Evolutionary conservation across 1,140 invertebrate species (phyloP).

Genomic region (Pristionchus pacificus): DNA sequence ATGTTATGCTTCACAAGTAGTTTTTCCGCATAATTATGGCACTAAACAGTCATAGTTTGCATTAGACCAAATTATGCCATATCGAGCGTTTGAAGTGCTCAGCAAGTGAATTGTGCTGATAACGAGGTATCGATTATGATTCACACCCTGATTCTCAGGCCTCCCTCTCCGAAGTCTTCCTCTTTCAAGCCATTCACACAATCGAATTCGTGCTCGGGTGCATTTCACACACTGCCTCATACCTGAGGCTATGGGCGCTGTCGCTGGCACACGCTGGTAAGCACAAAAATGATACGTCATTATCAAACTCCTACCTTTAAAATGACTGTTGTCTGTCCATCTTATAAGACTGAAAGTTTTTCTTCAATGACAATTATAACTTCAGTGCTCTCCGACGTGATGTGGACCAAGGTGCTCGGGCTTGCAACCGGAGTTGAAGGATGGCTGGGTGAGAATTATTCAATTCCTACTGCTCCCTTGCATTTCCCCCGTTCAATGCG

Average conservation of each 20-base stretch:
- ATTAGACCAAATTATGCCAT: too few species aligned
- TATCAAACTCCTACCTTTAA: too few species aligned
- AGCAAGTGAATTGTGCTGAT: too few species aligned
- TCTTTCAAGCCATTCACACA: constrained; percentile 84
- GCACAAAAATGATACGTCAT: constrained; percentile 52
- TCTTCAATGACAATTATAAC: constrained; percentile 6
- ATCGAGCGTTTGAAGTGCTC: too few species aligned
- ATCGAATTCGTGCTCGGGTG: constrained; percentile 93
- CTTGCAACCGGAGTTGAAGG: constrained; percentile 38
- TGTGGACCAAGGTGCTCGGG: constrained; percentile 61
- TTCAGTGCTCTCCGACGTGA: constrained; percentile 59
- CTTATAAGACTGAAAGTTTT: constrained; percentile 9
- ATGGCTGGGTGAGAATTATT: constrained; percentile 41
- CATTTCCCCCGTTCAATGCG: too few species aligned
- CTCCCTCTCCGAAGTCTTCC: constrained; percentile 83
- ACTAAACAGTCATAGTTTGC: too few species aligned
- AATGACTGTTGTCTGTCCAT: too few species aligned
- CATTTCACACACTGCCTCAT: constrained; percentile 89
- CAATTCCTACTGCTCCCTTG: constrained; percentile 63
- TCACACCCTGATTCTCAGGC: too few species aligned
- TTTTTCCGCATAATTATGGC: too few species aligned
- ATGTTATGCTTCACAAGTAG: too few species aligned
- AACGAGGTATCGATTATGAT: too few species aligned
- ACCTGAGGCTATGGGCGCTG: constrained; percentile 88
- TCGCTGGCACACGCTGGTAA: constrained; percentile 88